Conservation (phyloP, 2,888 invertebrate species). For the Campopleginae sp. region DNA sequence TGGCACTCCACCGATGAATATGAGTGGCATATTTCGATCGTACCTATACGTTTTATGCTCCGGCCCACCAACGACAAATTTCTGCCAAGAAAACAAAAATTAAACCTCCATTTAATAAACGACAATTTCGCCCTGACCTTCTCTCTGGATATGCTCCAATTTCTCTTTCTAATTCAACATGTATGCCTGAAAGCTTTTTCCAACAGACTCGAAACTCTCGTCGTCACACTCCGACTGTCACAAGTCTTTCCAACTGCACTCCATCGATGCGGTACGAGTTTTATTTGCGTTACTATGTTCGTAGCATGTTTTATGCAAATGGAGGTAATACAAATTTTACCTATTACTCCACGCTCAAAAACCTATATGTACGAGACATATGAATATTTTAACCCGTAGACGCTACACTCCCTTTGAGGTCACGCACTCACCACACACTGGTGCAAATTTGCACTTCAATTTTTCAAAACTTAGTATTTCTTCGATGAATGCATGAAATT, state of each 20-base stretch:
- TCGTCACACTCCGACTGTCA: background rate
- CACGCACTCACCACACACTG: no score
- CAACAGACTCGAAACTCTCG: background rate
- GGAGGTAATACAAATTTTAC: background rate
- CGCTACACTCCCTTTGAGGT: no score
- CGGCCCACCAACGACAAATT: slow-evolving; percentile 86
- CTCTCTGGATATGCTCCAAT: background rate
- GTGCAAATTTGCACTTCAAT: no score
- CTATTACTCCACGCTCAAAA: no score
- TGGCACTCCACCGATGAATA: slow-evolving; percentile 99
- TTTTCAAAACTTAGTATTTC: no score
- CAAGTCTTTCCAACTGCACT: background rate
- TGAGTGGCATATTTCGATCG: slow-evolving; percentile 95
- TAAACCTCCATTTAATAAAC: background rate
- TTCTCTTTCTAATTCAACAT: background rate
- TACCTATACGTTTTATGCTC: slow-evolving; percentile 90
- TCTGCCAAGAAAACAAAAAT: slow-evolving; percentile 84
- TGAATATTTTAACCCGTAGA: no score
- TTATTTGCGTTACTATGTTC: background rate
- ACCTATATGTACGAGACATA: no score
- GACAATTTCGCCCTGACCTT: background rate
- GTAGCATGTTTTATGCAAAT: background rate
- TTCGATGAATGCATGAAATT: no score
- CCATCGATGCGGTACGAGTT: background rate
- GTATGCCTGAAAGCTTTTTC: background rate